Evolutionary conservation across 2,888 invertebrate genomes (phyloP), one percentile per base, ranked within the genome.

Genomic region (Sicus ferrugineus): DNA sequence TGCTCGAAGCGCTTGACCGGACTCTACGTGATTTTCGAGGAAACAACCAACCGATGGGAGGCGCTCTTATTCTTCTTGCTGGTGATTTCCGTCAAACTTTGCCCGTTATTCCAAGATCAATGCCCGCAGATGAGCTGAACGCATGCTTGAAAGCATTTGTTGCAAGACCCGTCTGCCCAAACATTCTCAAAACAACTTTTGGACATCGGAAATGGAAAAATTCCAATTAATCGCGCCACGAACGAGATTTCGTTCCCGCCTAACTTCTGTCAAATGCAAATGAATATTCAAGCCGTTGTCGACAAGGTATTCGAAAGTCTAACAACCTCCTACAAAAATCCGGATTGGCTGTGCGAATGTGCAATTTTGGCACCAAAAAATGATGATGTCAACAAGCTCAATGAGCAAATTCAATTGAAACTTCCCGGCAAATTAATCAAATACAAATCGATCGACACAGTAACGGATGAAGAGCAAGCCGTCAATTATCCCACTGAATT

Each of bases 401-500:
- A n/a, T n/a, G n/a, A n/a, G n/a, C n/a, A n/a, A n/a, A n/a, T n/a
- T n/a, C 30, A 56, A 14, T 56, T 30, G n/a, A 56, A 56, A 14
- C 6, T 61, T 5, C 19, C 61, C 9, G 31, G 61, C 61, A 21
- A 61, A 34, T 5, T 31, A 19, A 34, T 34, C 7, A 16, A 7
- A 19, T 61, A 31, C 34, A 61, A 61, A 34, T 61, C 61, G 19
- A 30, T 61, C 34, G 61, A 61, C 21, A 31, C 61, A n/a, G 34
- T 61, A 34, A 31, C 21, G 16, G n/a, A 61, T 61, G 16, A 31
- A 61, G 34, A 61, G 3, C 16, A 61, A 48, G 4, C 14, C n/a
- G 48, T 48, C 48, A 48, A 48, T 48, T 48, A 48, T 48, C 48
- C 9, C 4, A 61, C 61, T 30, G 61, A 61, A 61, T 61, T 61